These are phyloP conservation scores for Protonemura montana DNA, from an alignment of 2,888 invertebrate genomes.

Conservation along the genomic window DNA sequence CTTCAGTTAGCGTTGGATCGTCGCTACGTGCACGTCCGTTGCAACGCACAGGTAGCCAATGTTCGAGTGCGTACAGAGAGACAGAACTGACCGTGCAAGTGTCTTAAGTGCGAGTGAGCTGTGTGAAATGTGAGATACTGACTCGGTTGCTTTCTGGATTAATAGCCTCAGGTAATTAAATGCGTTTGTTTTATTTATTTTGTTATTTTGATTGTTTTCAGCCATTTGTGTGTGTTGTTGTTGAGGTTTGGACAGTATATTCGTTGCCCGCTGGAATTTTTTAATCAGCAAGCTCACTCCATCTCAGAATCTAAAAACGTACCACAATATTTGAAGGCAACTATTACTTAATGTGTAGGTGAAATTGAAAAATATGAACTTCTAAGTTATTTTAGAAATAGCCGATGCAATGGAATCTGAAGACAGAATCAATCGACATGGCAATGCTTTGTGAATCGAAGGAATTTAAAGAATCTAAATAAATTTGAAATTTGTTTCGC, in stretches of 20 bases:
- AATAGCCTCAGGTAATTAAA: constrained; percentile 18
- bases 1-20: neutral
- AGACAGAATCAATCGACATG: too few species aligned
- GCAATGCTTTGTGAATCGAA: too few species aligned
- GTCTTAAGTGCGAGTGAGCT: neutral
- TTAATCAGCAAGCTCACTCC: too few species aligned
- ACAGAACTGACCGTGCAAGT: neutral
- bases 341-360: too few species aligned
- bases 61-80: neutral
- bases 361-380: too few species aligned
- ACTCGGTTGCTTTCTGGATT: neutral
- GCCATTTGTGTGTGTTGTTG: neutral
- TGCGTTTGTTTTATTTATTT: neutral
- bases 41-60: neutral
- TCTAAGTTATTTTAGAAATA: too few species aligned
- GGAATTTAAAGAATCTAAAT: neutral
- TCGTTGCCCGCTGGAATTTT: too few species aligned
- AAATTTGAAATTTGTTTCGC: neutral
- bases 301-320: too few species aligned
- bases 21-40: neutral
- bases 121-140: neutral
- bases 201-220: neutral
- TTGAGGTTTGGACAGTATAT: neutral
- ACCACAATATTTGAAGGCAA: too few species aligned
- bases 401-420: too few species aligned